Evolutionary conservation across 2,888 invertebrate genomes (phyloP).

Genomic region (Geophilus truncorum): DNA sequence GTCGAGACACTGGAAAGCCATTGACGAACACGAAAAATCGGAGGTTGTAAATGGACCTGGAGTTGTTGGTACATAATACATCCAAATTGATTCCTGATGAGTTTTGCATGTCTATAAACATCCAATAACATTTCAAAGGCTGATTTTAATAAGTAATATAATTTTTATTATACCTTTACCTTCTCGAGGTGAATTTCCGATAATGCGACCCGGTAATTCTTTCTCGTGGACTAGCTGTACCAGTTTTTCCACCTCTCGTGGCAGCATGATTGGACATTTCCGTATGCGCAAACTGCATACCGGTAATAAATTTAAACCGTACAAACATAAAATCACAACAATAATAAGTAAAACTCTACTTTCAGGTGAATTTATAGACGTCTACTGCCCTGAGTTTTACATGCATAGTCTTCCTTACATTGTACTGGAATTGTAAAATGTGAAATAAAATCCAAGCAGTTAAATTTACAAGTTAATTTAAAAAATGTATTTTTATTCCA

Average conservation of each 20-base stretch:
- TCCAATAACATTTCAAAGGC: too few species aligned
- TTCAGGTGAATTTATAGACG: slow-evolving; percentile 37
- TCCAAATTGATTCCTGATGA: too few species aligned
- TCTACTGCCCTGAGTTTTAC: slow-evolving; percentile 39
- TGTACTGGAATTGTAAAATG: slow-evolving; percentile 3
- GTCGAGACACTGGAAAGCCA: slow-evolving; percentile 45
- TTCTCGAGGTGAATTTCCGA: slow-evolving; percentile 45
- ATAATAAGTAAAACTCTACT: neutral
- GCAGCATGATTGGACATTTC: slow-evolving; percentile 45
- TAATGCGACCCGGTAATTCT: slow-evolving; percentile 44
- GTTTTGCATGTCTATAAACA: too few species aligned
- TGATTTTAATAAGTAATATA: too few species aligned
- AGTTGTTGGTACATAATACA: slow-evolving; percentile 47
- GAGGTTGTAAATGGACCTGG: slow-evolving; percentile 45
- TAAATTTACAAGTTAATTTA: too few species aligned
- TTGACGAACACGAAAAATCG: slow-evolving; percentile 43
- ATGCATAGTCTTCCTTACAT: slow-evolving; percentile 40
- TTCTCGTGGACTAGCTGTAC: slow-evolving; percentile 45
- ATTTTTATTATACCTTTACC: too few species aligned
- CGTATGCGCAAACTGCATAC: slow-evolving; percentile 40
- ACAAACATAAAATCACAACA: neutral
- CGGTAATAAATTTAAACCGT: neutral
- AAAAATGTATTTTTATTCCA: too few species aligned
- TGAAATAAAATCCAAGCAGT: too few species aligned
- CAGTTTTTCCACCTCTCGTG: slow-evolving; percentile 43